Evolutionary conservation across 2,888 invertebrate species (phyloP).

Genomic region (Scotopteryx bipunctaria): DNA sequence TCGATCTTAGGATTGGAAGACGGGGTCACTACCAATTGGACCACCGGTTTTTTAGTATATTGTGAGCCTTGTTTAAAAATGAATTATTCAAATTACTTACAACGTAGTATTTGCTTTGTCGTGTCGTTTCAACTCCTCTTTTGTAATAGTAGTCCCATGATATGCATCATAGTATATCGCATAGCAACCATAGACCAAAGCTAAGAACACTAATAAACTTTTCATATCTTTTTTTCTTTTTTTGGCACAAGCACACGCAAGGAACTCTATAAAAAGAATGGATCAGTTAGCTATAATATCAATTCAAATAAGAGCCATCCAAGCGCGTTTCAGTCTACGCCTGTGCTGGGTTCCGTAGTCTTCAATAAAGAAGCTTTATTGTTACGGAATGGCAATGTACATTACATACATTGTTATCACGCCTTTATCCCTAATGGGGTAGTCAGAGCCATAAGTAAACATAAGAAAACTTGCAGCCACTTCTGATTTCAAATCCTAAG

Average conservation of each 20-base stretch:
- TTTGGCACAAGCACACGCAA: neutral
- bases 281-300: neutral
- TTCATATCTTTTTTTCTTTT: conserved; percentile 36
- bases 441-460: too few species aligned
- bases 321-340: neutral
- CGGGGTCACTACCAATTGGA: too few species aligned
- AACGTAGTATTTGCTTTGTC: conserved; percentile 57
- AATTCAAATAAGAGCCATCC: neutral
- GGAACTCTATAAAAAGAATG: neutral
- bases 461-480: too few species aligned
- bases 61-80: neutral
- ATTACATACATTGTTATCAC: too few species aligned
- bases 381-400: too few species aligned
- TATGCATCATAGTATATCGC: conserved; percentile 54
- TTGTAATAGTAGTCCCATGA: conserved; percentile 46
- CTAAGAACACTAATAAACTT: conserved; percentile 32
- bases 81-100: conserved; percentile 44
- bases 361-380: too few species aligned
- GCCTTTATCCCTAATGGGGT: too few species aligned
- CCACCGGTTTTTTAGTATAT: too few species aligned
- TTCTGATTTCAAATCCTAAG: too few species aligned
- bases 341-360: neutral
- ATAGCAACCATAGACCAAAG: conserved; percentile 31
- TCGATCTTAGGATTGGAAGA: too few species aligned
- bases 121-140: conserved; percentile 49